Evolutionary conservation across 1,140 invertebrate species (phyloP).

Genomic region (Aphidius gifuensis): DNA sequence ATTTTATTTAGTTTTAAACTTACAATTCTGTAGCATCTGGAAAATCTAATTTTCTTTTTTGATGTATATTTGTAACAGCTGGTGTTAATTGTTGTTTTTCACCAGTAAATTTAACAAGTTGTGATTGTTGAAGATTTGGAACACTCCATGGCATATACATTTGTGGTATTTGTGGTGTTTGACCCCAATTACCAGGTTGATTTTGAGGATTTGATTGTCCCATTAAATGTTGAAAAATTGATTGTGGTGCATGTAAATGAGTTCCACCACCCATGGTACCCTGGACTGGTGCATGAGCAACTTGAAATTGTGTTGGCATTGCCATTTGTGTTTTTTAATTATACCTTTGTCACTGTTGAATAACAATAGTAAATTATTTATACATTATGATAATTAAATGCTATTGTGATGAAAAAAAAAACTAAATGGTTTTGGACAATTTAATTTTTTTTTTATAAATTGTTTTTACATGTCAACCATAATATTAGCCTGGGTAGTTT

Average conservation of each 20-base stretch:
- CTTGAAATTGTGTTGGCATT: slow-evolving; percentile 28
- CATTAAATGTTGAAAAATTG: slow-evolving; percentile 52
- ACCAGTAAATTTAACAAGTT: slow-evolving; percentile 45
- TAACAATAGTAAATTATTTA: background rate
- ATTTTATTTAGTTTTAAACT: slow-evolving; percentile 22
- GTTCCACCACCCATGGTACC: slow-evolving; percentile 45
- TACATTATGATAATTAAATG: too few species aligned
- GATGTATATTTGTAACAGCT: slow-evolving; percentile 26
- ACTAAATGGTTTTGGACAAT: too few species aligned
- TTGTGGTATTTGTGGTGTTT: slow-evolving; percentile 45
- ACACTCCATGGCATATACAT: slow-evolving; percentile 49
- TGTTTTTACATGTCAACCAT: too few species aligned
- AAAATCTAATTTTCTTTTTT: slow-evolving; percentile 47
- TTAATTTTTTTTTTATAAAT: too few species aligned
- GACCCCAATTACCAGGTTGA: slow-evolving; percentile 39
- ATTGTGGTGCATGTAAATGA: slow-evolving; percentile 45
- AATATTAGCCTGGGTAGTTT: too few species aligned
- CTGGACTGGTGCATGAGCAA: slow-evolving; percentile 30
- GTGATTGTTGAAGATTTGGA: slow-evolving; percentile 36
- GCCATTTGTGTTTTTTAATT: slow-evolving; percentile 15
- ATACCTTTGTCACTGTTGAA: background rate
- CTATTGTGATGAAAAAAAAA: too few species aligned
- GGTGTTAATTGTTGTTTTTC: slow-evolving; percentile 29
- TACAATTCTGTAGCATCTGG: slow-evolving; percentile 40
- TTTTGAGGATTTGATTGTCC: slow-evolving; percentile 37